Evolutionary conservation across 1,140 invertebrate species (phyloP).

Genomic region (Calliopsis andreniformis): DNA sequence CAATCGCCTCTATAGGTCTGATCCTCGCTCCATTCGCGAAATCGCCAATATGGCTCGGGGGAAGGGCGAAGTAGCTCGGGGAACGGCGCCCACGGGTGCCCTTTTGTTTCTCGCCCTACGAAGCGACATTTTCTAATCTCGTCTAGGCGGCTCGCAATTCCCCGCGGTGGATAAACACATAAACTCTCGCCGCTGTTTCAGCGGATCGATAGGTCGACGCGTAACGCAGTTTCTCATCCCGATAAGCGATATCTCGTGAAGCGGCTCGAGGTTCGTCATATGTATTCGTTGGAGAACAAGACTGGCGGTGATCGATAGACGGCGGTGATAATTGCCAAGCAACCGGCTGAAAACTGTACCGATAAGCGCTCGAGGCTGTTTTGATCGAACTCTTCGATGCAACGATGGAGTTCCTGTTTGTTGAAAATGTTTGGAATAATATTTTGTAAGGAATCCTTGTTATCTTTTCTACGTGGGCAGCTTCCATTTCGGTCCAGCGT

Average conservation of each 20-base stretch:
- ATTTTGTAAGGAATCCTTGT: too few species aligned
- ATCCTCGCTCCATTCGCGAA: not conserved
- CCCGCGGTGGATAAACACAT: conserved; percentile 29
- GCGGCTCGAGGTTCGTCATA: not conserved
- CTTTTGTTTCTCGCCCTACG: conserved; percentile 1
- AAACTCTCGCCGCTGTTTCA: conserved; percentile 21
- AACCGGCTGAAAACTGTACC: conserved; percentile 38
- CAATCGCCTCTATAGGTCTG: not conserved
- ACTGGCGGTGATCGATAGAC: conserved; percentile 46
- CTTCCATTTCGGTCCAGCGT: too few species aligned
- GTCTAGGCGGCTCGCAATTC: not conserved
- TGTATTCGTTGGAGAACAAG: conserved; percentile 35
- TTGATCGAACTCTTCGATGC: conserved; percentile 8
- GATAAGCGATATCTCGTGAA: conserved; percentile 45
- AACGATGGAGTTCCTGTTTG: not conserved
- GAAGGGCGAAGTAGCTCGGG: not conserved
- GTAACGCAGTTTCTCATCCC: conserved; percentile 58
- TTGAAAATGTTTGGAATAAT: too few species aligned
- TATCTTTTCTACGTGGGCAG: too few species aligned
- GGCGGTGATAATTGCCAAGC: conserved; percentile 51
- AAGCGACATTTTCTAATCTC: conserved; percentile 37
- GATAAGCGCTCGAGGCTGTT: conserved; percentile 27
- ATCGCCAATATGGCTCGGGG: conserved; percentile 7
- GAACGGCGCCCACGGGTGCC: not conserved
- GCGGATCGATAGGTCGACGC: conserved; percentile 31